Percentiles rank a stretch among this genome's conserved stretches.
phyloP scores from a whole-genome alignment of 2,797 vertebrate species.

The Meda fulgida region DNA sequence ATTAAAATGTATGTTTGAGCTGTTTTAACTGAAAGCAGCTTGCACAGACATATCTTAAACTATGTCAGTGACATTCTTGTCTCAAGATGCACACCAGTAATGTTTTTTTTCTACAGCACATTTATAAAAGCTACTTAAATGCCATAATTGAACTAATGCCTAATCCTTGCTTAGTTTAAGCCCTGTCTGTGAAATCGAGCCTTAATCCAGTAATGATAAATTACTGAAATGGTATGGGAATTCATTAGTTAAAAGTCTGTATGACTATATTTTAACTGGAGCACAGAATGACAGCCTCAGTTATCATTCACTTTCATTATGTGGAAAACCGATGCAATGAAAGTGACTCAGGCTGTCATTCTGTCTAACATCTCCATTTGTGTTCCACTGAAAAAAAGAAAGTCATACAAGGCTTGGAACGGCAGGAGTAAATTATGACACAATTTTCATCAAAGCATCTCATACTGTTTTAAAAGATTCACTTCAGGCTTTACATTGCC shows the following conservation, averaged over 20 bases:
- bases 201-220: background rate
- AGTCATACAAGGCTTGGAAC: background rate
- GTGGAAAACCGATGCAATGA: background rate
- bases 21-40: too few species aligned
- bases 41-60: too few species aligned
- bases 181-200: too few species aligned
- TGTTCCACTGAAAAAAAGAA: background rate
- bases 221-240: background rate
- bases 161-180: too few species aligned
- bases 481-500: background rate
- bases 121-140: too few species aligned
- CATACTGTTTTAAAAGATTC: background rate
- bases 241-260: background rate
- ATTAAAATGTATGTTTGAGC: too few species aligned
- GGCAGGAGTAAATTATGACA: background rate
- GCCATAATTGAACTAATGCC: too few species aligned
- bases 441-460: background rate
- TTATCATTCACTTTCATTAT: background rate
- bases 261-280: too few species aligned
- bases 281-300: background rate
- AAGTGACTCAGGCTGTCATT: slow-evolving; percentile 4
- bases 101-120: too few species aligned
- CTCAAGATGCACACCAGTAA: too few species aligned
- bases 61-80: too few species aligned
- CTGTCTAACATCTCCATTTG: background rate